Conservation (phyloP, 2,888 invertebrate species). For the Polietes domitor region DNA sequence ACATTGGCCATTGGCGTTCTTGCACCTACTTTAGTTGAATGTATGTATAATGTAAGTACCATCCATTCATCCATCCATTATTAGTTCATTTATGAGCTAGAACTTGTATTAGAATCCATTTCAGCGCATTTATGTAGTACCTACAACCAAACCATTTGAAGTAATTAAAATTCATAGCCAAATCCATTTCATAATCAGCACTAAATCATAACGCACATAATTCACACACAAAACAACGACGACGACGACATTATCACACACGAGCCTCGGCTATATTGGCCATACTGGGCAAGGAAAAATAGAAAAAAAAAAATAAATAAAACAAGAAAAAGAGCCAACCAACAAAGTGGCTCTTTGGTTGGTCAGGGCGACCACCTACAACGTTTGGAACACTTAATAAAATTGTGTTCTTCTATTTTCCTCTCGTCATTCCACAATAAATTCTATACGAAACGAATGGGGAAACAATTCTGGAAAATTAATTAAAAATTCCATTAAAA, state of each 20-base stretch:
- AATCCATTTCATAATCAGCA: conserved; percentile 33
- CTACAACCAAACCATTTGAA: conserved; percentile 2
- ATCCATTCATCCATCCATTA: too few species aligned
- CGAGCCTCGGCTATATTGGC: neutral
- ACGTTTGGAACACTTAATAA: conserved; percentile 14
- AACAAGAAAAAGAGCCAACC: too few species aligned
- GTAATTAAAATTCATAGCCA: conserved; percentile 38
- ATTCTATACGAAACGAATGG: conserved; percentile 5
- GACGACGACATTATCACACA: too few species aligned
- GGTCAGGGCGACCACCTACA: conserved; percentile 56
- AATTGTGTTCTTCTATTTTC: neutral
- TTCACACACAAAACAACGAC: conserved; percentile 1
- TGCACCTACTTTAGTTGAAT: neutral
- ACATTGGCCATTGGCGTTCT: neutral
- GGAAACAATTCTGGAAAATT: conserved; percentile 50
- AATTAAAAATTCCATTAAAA: conserved; percentile 68
- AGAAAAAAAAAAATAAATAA: neutral
- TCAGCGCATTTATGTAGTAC: neutral
- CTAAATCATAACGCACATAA: conserved; percentile 38
- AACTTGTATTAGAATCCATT: conserved; percentile 12
- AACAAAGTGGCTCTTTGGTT: too few species aligned
- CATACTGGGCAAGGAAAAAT: neutral
- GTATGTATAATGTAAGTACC: neutral
- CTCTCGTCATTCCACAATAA: neutral
- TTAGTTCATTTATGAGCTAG: neutral